These are phyloP conservation scores for Pteropus rufus DNA, from an alignment of 2,797 vertebrate genomes.

Conservation along the genomic window DNA sequence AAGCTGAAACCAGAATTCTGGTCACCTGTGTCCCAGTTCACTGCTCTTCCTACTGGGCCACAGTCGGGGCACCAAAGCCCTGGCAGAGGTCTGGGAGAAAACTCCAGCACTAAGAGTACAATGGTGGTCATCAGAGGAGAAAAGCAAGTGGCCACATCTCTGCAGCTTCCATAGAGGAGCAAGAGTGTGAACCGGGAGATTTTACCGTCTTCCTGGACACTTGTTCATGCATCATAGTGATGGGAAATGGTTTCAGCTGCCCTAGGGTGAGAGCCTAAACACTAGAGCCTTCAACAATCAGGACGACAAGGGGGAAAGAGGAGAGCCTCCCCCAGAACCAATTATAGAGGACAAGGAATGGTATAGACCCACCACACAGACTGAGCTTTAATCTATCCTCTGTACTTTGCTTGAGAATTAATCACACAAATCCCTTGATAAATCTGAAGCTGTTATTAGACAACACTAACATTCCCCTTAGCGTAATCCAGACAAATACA, in stretches of 20 bases:
- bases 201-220: not conserved
- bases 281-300: not conserved
- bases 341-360: slow-evolving; percentile 42
- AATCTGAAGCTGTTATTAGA: slow-evolving; percentile 78
- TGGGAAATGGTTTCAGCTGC: not conserved
- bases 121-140: not conserved
- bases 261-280: not conserved
- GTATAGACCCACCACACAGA: slow-evolving; percentile 47
- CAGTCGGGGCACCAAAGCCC: too few species aligned
- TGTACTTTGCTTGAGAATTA: slow-evolving; percentile 78
- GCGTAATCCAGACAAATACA: slow-evolving; percentile 73
- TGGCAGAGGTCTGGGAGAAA: not conserved
- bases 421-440: slow-evolving; percentile 82
- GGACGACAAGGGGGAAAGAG: slow-evolving; percentile 1
- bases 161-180: not conserved
- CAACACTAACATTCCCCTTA: slow-evolving; percentile 74
- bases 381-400: slow-evolving; percentile 77
- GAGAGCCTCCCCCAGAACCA: slow-evolving; percentile 5
- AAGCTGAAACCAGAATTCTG: not conserved
- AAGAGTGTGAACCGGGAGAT: not conserved
- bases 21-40: not conserved
- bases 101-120: not conserved
- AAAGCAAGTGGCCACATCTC: not conserved
- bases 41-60: not conserved
- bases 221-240: not conserved